Evolutionary conservation across 2,797 vertebrate species (phyloP), one percentile per base, ranked within the genome.

Genomic region (Enteromius radiatus): DNA sequence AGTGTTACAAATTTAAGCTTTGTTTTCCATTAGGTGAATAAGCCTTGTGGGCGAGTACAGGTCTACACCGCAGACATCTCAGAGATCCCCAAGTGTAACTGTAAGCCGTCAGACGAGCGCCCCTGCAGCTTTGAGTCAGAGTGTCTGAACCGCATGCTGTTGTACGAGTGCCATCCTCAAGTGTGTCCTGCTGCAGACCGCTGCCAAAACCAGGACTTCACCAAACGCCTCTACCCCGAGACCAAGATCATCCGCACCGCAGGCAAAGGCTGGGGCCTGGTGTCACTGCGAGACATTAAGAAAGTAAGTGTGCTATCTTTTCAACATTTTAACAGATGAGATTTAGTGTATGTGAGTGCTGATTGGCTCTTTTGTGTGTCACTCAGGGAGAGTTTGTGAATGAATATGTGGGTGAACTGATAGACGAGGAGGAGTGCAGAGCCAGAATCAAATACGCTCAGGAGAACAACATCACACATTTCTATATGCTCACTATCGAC

Each of bases 401-500:
- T 73, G 98, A 99, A 90, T 99, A 99, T 14, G 95, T 99, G 0
- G 98, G 98, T 0, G 98, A 99, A 92, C 92, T 99, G 88, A 96
- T 99, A 1, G 98, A 99, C 43, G 97, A 99, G 89, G 98, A 99
- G 90, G 98, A 99, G 80, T 99, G 98, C 87, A 94, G 96, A 92
- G 96, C 97, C 11, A 93, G 98, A 82, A 99, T 99, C 91, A 96
- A 92, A 85, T 93, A 94, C 1, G 97, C 97, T 3, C 98, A 99
- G 10, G 98, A 99, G 86, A 98, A 99, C 31, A 97, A 99, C 92
- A 97, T 99, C 91, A 96, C 94, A 0, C 95, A 98, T 90, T 99
- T 99, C 92, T 99, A 99, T 92, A 99, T 99, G 98, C 97, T 99
- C 82, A 99, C 98, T 45, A 98, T 99, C 45, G 97, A 98, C 92